Conservation (phyloP, 2,113 vertebrate genomes). For the Hystrix cristata region DNA sequence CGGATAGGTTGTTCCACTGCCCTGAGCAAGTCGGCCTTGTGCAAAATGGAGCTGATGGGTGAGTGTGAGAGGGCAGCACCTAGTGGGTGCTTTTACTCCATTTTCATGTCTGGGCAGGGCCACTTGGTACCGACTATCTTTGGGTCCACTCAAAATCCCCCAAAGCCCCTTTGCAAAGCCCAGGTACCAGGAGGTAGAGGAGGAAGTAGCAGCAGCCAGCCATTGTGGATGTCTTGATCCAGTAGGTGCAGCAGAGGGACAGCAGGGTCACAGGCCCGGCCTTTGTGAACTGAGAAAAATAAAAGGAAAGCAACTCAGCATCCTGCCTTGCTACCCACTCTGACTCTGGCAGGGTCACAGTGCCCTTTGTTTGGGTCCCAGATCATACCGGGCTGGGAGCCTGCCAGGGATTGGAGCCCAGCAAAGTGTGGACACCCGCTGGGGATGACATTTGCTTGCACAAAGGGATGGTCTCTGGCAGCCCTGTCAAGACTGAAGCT, state of each 20-base stretch:
- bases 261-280: neutral
- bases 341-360: neutral
- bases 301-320: neutral
- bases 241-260: neutral
- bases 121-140: neutral
- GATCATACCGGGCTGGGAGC: neutral
- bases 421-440: neutral
- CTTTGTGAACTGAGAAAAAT: neutral
- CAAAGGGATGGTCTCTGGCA: conserved; percentile 63
- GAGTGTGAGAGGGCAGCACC: neutral
- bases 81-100: neutral
- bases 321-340: neutral
- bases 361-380: neutral
- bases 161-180: neutral
- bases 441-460: conserved; percentile 61
- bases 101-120: neutral
- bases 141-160: neutral
- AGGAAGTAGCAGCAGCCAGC: neutral
- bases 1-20: neutral
- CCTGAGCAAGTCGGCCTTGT: neutral
- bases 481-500: neutral
- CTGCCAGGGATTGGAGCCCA: neutral
- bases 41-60: neutral
- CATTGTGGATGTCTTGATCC: conserved; percentile 23
- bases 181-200: conserved; percentile 60